Evolutionary conservation across 2,797 vertebrate species (phyloP).

Genomic region (Liasis olivaceus): DNA sequence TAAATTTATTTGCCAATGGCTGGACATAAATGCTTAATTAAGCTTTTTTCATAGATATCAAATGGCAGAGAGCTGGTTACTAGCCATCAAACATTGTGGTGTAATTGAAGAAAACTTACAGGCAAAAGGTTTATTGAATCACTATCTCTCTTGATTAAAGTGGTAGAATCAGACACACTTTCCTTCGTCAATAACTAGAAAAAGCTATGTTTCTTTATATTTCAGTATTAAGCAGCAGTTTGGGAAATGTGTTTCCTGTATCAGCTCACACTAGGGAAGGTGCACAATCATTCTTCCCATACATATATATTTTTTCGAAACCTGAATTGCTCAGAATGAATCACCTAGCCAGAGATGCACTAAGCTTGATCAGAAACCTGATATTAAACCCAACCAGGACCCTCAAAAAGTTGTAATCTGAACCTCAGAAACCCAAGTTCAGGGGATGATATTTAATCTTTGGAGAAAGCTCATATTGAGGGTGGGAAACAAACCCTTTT

Average conservation of each 20-base stretch:
- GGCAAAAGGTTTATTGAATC: constrained; percentile 37
- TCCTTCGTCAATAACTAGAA: background rate
- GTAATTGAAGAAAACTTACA: constrained; percentile 6
- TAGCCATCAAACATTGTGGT: constrained; percentile 19
- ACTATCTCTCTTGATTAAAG: constrained; percentile 51
- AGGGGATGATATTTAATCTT: background rate
- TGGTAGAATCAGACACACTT: background rate
- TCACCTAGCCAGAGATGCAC: background rate
- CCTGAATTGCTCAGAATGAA: background rate
- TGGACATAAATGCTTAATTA: constrained; percentile 63
- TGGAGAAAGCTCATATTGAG: background rate
- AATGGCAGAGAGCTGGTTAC: constrained; percentile 42
- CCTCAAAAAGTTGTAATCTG: background rate
- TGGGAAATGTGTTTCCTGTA: background rate
- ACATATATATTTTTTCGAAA: too few relatives aligned
- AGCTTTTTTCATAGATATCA: constrained; percentile 63
- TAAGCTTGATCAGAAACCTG: background rate
- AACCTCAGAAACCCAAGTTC: background rate
- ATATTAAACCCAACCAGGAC: too few relatives aligned
- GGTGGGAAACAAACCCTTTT: background rate
- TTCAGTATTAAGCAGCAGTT: constrained; percentile 5
- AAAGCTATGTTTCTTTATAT: background rate
- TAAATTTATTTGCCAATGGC: constrained; percentile 69
- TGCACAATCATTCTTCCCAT: background rate
- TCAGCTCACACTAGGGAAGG: background rate